Base-by-base conservation (phyloP, 2,888 invertebrate genomes). In the Watsonalla binaria region DNA sequence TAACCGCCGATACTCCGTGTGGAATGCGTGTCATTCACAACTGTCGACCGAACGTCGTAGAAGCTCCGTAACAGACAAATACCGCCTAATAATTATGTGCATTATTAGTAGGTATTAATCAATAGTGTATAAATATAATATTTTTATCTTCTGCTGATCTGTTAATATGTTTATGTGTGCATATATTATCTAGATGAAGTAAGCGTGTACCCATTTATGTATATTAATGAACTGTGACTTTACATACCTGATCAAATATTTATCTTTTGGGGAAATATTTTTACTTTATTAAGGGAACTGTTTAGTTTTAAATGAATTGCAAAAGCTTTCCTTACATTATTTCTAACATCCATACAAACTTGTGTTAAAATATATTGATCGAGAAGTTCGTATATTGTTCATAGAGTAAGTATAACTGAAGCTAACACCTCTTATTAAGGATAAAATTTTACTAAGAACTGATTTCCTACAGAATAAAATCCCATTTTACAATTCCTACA, bases 101-200 rank as follows among this genome's bases (percentile, higher is more conserved):
- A 60, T 63, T 63, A 65, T 59, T 60, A 59, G 59, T 63, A 61
- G 58, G 59, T 60, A 61, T 60, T 53, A 6, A 35, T 59, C 60
- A 58, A 62, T 58, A 57, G 59, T 62, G 59, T 62, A 61, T 58
- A 60, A 61, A 59, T 61, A 61, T 57, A 58, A 55, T 60, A 62
- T 61, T 47, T 15, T 47, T 11, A 35, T 47, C 13, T 7, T 13
- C 47, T 34, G 7, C 34, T 34, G 34, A 34, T 47, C 34, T 35
- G 47, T n/a, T 34, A 34, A 33, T 24, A 24, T 47, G 34, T 33
- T 34, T n/a, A 33, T 34, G 37, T 6, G 5, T 47, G 24, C n/a
- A n/a, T 47, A 13, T 45, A 6, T 34, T 34, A 33, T 8, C 37
- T 8, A 5, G 8, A 37, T 37, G 37, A 37, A 37, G 37, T 37